Evolutionary conservation across 2,888 invertebrate species (phyloP).

Genomic region (Ennomos fuscantarius): DNA sequence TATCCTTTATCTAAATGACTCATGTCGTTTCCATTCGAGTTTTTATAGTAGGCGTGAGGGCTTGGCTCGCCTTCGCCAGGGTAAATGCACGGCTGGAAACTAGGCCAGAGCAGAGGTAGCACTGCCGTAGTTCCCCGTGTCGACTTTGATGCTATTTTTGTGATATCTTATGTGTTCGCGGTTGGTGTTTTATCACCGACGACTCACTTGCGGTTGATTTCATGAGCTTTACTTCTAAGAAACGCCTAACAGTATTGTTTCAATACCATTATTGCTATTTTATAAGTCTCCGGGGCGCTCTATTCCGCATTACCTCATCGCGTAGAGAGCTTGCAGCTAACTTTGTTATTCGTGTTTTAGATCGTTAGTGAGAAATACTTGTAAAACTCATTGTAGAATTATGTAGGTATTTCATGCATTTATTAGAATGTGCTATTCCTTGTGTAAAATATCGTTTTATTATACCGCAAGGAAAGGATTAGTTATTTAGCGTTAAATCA

Average conservation of each 20-base stretch:
- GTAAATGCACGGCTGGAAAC: constrained; percentile 61
- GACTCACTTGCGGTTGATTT: constrained; percentile 60
- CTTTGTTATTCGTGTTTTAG: constrained; percentile 51
- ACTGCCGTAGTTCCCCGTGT: constrained; percentile 57
- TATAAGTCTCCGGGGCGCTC: constrained; percentile 12
- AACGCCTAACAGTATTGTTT: constrained; percentile 33
- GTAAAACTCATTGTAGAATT: constrained; percentile 32
- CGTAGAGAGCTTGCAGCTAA: constrained; percentile 35
- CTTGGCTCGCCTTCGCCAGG: constrained; percentile 43
- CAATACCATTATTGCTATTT: constrained; percentile 24
- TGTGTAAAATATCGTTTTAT: constrained; percentile 55
- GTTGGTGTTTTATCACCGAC: constrained; percentile 65
- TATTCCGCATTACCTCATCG: constrained; percentile 19
- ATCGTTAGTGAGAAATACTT: constrained; percentile 56
- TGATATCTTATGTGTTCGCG: constrained; percentile 69
- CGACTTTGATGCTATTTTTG: constrained; percentile 76
- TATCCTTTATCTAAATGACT: constrained; percentile 28
- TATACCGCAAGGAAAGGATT: constrained; percentile 55
- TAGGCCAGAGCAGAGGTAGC: constrained; percentile 75
- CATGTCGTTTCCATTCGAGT: constrained; percentile 48
- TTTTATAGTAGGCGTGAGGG: constrained; percentile 52
- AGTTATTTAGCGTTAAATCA: constrained; percentile 63
- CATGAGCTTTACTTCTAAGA: constrained; percentile 41
- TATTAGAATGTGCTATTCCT: constrained; percentile 54
- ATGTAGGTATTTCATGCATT: constrained; percentile 53